Evolutionary conservation across 2,888 invertebrate species (phyloP), one percentile per base, ranked within the genome.

Genomic region (Caenorhabditis panamensis): DNA sequence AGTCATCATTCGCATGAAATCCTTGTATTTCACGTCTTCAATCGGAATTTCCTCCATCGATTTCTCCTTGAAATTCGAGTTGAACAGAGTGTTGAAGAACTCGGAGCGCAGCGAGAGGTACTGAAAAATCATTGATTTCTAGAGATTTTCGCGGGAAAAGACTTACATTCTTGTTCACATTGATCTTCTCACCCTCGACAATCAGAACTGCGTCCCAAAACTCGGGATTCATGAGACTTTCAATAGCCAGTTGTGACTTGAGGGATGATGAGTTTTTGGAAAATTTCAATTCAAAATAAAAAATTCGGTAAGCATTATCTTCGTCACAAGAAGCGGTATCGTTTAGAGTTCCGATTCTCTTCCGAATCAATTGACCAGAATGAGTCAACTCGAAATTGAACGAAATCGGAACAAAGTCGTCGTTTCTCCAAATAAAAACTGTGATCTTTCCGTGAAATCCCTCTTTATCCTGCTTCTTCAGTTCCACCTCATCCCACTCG

Each of bases 31-130:
- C 11, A 66, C 66, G 41, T 41, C 54, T n/a, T 54, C 20, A 41
- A 66, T 66, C n/a, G 24, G 41, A 41, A 66, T 41, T n/a, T 54
- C 54, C 9, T 36, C 16, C 36, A 53, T 64, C 36, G 53, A 51
- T 24, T 64, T 53, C 22, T 53, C 53, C 24, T 64, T 64, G 63
- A 64, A 64, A 13, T 51, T 22, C 31, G 63, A 36, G 6, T 49
- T 22, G 53, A 64, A 64, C 28, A 64, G 13, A 0, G 36, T 31
- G 49, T 49, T 13, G 51, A 64, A 64, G 18, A 16, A 64, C 18
- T 36, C 63, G 37, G 63, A 64, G 9, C 37, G 62, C n/a, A 28
- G 2, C 28, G 49, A n/a, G 4, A 63, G 49, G 11, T 18, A n/a
- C 62, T 63, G 49, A 2, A 63, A 24, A 47, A 18, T 18, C 9